These are phyloP conservation scores for Pseudobourletiella spinata DNA, from an alignment of 1,140 invertebrate species.

Conservation along the genomic window DNA sequence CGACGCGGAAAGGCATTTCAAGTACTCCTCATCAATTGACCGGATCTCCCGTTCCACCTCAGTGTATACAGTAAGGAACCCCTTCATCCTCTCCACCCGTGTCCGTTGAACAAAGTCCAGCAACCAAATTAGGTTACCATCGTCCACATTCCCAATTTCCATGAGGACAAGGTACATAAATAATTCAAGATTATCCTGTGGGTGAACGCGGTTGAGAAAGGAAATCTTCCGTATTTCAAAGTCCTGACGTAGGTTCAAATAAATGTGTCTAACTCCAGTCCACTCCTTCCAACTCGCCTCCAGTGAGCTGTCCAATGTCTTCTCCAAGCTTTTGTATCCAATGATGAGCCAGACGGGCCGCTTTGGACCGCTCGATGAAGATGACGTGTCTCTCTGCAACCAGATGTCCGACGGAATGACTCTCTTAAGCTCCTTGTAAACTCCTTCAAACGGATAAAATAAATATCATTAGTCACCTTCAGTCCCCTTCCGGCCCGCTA, in stretches of 20 bases:
- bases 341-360: slow-evolving; percentile 37
- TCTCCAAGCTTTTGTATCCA: slow-evolving; percentile 43
- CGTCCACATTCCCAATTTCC: slow-evolving; percentile 40
- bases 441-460: slow-evolving; percentile 24
- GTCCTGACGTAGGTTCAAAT: slow-evolving; percentile 43
- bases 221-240: slow-evolving; percentile 42
- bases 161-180: slow-evolving; percentile 46
- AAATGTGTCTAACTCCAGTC: slow-evolving; percentile 46
- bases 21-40: slow-evolving; percentile 19
- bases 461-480: neutral
- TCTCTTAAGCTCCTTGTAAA: slow-evolving; percentile 33
- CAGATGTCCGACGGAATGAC: slow-evolving; percentile 32
- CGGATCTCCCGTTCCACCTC: slow-evolving; percentile 24
- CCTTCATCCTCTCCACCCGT: slow-evolving; percentile 42
- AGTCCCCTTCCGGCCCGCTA: neutral
- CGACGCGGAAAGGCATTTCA: slow-evolving; percentile 9
- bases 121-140: slow-evolving; percentile 33
- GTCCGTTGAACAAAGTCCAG: slow-evolving; percentile 44
- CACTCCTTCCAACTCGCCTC: slow-evolving; percentile 47
- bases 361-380: too few relatives aligned
- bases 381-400: slow-evolving; percentile 7
- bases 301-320: slow-evolving; percentile 40
- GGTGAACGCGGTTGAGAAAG: slow-evolving; percentile 42
- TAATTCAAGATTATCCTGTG: slow-evolving; percentile 39
- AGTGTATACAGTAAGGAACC: slow-evolving; percentile 42